phyloP scores from a whole-genome alignment of 2,797 vertebrate genomes.

The Cuculus canorus region DNA sequence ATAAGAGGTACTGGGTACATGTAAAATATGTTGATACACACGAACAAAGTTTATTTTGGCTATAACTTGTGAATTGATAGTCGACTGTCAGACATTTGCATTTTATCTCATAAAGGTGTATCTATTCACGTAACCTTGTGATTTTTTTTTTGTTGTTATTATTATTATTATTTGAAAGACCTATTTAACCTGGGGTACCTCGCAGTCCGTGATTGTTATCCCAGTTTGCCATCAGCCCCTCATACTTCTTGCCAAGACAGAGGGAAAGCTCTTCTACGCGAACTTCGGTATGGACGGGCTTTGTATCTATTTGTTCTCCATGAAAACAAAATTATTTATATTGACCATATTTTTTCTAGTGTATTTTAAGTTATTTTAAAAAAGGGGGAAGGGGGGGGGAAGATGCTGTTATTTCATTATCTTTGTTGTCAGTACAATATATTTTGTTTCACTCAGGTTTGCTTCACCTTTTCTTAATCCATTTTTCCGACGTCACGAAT shows the following conservation, averaged over 20 bases:
- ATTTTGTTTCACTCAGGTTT: constrained; percentile 79
- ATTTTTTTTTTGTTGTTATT: constrained; percentile 75
- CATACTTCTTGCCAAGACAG: constrained; percentile 63
- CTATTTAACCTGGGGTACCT: constrained; percentile 85
- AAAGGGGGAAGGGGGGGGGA: no score
- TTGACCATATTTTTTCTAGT: constrained; percentile 85
- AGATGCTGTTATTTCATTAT: constrained; percentile 80
- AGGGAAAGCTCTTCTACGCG: constrained; percentile 77
- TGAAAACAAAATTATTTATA: constrained; percentile 88
- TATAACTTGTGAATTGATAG: constrained; percentile 89
- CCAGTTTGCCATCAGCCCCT: constrained; percentile 67
- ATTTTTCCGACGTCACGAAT: constrained; percentile 60
- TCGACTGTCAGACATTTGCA: constrained; percentile 85
- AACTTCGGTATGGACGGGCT: constrained; percentile 79
- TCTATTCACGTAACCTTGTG: constrained; percentile 88
- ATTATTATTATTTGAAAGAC: constrained; percentile 60
- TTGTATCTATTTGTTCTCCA: constrained; percentile 88
- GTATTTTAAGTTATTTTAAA: constrained; percentile 86
- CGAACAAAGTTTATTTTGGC: constrained; percentile 93
- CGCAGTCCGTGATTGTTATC: constrained; percentile 61
- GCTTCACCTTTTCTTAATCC: constrained; percentile 75
- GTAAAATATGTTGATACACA: constrained; percentile 97
- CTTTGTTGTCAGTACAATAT: constrained; percentile 81
- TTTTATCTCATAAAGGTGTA: constrained; percentile 88
- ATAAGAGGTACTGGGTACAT: constrained; percentile 85